These are phyloP conservation scores for Neodiprion pinetum DNA, from an alignment of 1,140 invertebrate genomes.

Conservation along the genomic window DNA sequence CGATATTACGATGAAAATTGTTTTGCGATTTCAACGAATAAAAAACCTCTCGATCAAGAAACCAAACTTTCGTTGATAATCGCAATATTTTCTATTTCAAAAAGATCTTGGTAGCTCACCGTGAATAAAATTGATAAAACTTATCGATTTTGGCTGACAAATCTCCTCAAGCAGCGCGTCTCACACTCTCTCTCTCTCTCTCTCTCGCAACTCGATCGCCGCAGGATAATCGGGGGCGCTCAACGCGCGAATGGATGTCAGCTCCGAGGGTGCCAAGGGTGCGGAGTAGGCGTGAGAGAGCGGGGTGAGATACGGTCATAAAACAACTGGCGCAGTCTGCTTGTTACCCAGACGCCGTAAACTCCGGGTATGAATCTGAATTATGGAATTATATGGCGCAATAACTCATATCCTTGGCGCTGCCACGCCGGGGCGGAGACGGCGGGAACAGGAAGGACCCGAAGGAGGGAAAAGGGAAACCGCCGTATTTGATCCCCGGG, in stretches of 20 bases:
- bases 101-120: no score
- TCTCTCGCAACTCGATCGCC: no score
- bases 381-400: constrained; percentile 54
- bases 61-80: no score
- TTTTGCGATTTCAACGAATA: no score
- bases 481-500: neutral
- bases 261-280: constrained; percentile 10
- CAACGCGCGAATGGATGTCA: constrained; percentile 3
- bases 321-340: constrained; percentile 53
- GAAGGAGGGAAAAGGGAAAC: constrained; percentile 31
- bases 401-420: constrained; percentile 51
- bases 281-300: constrained; percentile 20
- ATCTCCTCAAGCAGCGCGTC: no score
- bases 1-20: no score
- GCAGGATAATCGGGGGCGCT: no score
- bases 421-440: constrained; percentile 37
- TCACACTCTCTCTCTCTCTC: no score
- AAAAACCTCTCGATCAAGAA: no score
- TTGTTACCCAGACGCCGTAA: constrained; percentile 53
- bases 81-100: no score
- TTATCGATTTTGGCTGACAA: no score
- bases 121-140: no score
- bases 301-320: constrained; percentile 36
- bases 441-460: constrained; percentile 28
- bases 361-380: constrained; percentile 54